A percentile compares a stretch with the other conserved stretches of the same genome.
Evolutionary conservation across 2,113 vertebrate species (phyloP).

Genomic region (Strix aluco): DNA sequence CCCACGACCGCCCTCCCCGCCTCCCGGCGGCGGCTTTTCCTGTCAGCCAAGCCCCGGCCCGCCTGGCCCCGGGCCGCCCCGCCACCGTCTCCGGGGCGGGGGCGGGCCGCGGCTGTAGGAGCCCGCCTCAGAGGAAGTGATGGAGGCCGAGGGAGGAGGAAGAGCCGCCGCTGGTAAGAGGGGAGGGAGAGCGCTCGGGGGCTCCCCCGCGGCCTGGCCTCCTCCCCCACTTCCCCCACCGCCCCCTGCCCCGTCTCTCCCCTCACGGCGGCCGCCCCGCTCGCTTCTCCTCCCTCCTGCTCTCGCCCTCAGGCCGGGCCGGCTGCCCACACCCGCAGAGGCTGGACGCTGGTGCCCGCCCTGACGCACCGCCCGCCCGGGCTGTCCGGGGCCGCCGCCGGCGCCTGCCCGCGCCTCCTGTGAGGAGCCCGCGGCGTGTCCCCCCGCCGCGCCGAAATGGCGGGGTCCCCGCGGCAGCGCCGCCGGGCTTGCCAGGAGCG

Average conservation of each 20-base stretch:
- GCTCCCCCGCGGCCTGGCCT: not conserved
- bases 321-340: not conserved
- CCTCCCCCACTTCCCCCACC: not conserved
- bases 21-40: not conserved
- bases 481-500: not conserved
- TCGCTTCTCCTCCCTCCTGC: not conserved
- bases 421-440: not conserved
- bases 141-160: constrained; percentile 8
- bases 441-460: not conserved
- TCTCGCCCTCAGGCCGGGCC: not conserved
- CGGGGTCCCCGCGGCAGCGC: not conserved
- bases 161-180: constrained; percentile 4
- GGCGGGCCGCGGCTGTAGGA: not conserved
- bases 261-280: not conserved
- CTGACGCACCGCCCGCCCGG: not conserved
- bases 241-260: not conserved
- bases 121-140: not conserved
- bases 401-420: not conserved
- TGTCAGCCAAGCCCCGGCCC: not conserved
- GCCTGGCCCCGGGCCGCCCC: not conserved
- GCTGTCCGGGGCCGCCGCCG: not conserved
- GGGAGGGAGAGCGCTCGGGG: not conserved
- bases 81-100: not conserved
- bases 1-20: not conserved
- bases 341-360: not conserved